phyloP scores from a whole-genome alignment of 2,888 invertebrate species.

The Drosophila cracens region DNA sequence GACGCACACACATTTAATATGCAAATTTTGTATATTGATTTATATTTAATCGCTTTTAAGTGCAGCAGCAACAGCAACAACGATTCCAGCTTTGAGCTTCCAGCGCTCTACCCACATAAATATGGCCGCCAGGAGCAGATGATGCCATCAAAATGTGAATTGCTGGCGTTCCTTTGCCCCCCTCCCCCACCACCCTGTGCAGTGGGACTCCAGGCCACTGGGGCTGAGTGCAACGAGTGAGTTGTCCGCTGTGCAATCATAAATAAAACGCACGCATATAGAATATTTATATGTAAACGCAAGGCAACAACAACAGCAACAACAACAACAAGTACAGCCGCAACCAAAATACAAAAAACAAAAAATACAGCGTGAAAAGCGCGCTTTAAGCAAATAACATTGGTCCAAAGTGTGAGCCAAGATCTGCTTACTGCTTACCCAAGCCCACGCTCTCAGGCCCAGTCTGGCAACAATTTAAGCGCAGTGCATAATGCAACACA shows the following conservation, averaged over 20 bases:
- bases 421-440: conserved; percentile 21
- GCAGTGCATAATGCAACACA: conserved; percentile 43
- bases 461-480: conserved; percentile 50
- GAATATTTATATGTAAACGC: conserved; percentile 65
- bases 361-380: conserved; percentile 17
- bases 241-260: conserved; percentile 71
- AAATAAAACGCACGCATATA: conserved; percentile 78
- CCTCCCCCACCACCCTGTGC: not conserved
- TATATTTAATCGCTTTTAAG: conserved; percentile 81
- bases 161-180: conserved; percentile 19
- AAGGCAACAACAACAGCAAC: conserved; percentile 12
- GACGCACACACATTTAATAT: conserved; percentile 53
- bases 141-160: conserved; percentile 65
- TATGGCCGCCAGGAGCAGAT: conserved; percentile 58
- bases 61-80: conserved; percentile 41
- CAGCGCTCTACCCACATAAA: conserved; percentile 50
- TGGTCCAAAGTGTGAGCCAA: conserved; percentile 33
- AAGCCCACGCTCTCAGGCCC: conserved; percentile 7
- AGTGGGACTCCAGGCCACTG: not conserved
- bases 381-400: conserved; percentile 53
- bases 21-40: conserved; percentile 77
- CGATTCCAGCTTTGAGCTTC: conserved; percentile 3
- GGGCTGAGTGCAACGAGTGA: conserved; percentile 55
- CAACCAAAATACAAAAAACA: conserved; percentile 24
- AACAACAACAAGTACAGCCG: conserved; percentile 18